A percentile compares a stretch with the other conserved stretches of the same genome.
phyloP scores from a whole-genome alignment of 2,888 invertebrate genomes.

The Eupithecia subfuscata region DNA sequence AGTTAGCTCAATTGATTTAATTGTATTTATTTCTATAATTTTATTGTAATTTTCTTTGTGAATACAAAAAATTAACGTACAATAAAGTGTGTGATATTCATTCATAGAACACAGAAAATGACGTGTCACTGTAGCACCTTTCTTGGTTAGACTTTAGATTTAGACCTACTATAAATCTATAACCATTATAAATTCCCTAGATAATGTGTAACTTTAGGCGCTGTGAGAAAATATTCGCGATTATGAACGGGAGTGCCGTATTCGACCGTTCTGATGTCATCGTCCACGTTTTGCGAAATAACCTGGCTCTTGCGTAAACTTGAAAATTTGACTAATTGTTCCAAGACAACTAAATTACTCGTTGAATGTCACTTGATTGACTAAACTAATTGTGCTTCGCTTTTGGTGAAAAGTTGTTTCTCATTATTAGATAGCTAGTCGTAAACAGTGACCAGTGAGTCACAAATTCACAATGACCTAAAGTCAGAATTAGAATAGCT shows the following conservation, averaged over 20 bases:
- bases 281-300: constrained; percentile 18
- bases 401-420: constrained; percentile 1
- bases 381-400: neutral
- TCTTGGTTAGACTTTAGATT: no score
- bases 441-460: neutral
- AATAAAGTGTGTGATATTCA: no score
- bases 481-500: neutral
- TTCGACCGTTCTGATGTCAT: constrained; percentile 28
- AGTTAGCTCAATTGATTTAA: no score
- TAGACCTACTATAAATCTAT: no score
- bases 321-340: constrained; percentile 16
- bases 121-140: neutral
- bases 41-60: no score
- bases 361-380: constrained; percentile 3
- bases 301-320: constrained; percentile 2
- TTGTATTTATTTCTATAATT: no score
- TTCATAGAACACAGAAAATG: no score
- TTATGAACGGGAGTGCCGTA: constrained; percentile 26
- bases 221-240: constrained; percentile 24
- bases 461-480: neutral
- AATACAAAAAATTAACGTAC: no score
- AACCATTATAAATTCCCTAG: constrained; percentile 10
- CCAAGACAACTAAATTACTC: constrained; percentile 11
- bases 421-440: neutral
- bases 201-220: constrained; percentile 19